Conservation (phyloP, 2,797 vertebrate species). For the Ptychadena robeensis region DNA sequence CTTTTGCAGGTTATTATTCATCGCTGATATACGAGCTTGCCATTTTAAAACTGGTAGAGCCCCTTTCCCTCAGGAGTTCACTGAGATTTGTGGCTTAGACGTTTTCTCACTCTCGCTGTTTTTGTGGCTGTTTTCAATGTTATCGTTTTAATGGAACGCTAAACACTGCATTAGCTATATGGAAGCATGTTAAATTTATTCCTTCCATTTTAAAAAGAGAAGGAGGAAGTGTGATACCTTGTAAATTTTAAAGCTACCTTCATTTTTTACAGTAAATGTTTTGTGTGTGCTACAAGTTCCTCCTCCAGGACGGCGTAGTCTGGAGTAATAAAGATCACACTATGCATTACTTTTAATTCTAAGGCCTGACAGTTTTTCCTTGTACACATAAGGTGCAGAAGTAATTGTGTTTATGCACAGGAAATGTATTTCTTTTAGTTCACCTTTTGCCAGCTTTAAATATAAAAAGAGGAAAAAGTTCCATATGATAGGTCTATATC, state of each 20-base stretch:
- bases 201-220: slow-evolving; percentile 64
- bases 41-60: slow-evolving; percentile 66
- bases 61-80: slow-evolving; percentile 65
- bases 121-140: slow-evolving; percentile 67
- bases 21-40: slow-evolving; percentile 68
- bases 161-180: slow-evolving; percentile 70
- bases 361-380: slow-evolving; percentile 19
- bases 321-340: slow-evolving; percentile 32
- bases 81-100: slow-evolving; percentile 69
- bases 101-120: slow-evolving; percentile 66
- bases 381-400: slow-evolving; percentile 7
- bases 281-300: slow-evolving; percentile 37
- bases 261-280: slow-evolving; percentile 59
- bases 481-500: too few relatives aligned
- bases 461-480: too few relatives aligned
- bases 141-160: slow-evolving; percentile 72
- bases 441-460: too few relatives aligned
- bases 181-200: slow-evolving; percentile 68
- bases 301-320: slow-evolving; percentile 22
- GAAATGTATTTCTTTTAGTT: too few relatives aligned
- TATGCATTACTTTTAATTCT: slow-evolving; percentile 20
- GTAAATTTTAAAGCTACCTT: slow-evolving; percentile 72
- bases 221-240: slow-evolving; percentile 64
- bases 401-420: background rate
- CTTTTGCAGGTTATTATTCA: slow-evolving; percentile 69